phyloP scores from a whole-genome alignment of 2,113 vertebrate species.

The Andinoacara biseriatus region DNA sequence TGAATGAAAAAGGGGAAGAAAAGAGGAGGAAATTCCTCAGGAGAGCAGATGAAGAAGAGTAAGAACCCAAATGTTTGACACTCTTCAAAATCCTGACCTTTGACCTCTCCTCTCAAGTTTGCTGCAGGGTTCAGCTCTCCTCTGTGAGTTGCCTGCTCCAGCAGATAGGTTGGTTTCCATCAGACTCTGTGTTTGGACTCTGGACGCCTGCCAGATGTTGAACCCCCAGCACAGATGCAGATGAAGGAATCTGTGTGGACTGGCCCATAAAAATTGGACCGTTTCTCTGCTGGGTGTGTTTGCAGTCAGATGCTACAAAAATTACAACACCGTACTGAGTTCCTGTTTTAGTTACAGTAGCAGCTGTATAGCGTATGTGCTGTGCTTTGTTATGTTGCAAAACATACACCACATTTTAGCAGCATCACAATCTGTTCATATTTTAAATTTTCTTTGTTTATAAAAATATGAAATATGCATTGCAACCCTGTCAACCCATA shows the following conservation, averaged over 20 bases:
- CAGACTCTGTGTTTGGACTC: neutral
- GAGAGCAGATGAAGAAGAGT: neutral
- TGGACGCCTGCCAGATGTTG: neutral
- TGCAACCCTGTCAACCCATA: neutral
- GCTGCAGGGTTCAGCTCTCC: slow-evolving; percentile 11
- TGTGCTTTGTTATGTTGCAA: neutral
- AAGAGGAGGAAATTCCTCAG: neutral
- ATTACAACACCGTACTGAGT: neutral
- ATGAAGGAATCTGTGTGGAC: neutral
- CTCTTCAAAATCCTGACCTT: slow-evolving; percentile 17
- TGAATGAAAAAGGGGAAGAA: neutral
- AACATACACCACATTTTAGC: neutral
- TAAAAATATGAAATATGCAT: neutral
- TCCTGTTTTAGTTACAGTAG: neutral
- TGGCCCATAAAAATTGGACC: neutral
- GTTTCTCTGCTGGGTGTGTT: neutral
- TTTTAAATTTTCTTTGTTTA: neutral
- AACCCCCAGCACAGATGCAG: neutral
- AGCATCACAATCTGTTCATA: neutral
- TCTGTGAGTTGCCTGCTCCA: slow-evolving; percentile 6
- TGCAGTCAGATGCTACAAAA: neutral
- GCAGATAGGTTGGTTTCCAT: slow-evolving; percentile 6
- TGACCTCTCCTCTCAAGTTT: neutral
- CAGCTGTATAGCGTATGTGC: neutral
- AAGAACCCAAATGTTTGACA: neutral